Conservation (phyloP, 1,140 invertebrate species). For the Drosophila orosa region DNA sequence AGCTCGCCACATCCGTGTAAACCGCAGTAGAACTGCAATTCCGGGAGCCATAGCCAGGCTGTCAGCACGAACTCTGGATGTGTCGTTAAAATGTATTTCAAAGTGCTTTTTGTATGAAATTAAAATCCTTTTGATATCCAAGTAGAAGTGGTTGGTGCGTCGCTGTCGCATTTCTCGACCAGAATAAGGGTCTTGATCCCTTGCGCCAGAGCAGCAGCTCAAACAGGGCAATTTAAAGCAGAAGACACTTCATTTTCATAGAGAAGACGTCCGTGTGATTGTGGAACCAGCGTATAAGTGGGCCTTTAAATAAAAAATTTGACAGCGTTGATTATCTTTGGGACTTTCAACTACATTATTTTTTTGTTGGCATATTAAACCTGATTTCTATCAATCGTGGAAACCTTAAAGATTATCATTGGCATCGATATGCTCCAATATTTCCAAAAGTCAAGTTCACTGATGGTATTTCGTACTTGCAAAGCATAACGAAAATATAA, state of each 20-base stretch:
- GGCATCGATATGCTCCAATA: too few relatives aligned
- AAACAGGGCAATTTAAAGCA: not conserved
- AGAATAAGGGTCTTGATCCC: not conserved
- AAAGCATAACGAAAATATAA: too few relatives aligned
- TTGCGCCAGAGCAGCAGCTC: not conserved
- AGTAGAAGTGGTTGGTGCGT: not conserved
- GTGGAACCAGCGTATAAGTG: not conserved
- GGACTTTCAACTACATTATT: too few relatives aligned
- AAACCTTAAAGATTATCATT: too few relatives aligned
- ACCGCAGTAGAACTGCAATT: not conserved
- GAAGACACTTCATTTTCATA: not conserved
- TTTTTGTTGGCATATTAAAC: too few relatives aligned
- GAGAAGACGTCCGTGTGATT: not conserved
- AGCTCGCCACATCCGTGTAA: not conserved
- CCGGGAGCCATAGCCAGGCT: not conserved
- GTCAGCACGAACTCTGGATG: conserved; percentile 5
- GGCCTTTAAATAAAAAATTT: not conserved
- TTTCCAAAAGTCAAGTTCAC: too few relatives aligned
- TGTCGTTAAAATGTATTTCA: not conserved
- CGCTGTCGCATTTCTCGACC: not conserved
- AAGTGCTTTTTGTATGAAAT: too few relatives aligned
- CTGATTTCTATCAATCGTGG: too few relatives aligned
- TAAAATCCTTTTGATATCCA: not conserved
- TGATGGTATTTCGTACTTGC: too few relatives aligned
- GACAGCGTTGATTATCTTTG: too few relatives aligned